Conservation (phyloP, 2,797 vertebrate species). For the Glyptemys insculpta region DNA sequence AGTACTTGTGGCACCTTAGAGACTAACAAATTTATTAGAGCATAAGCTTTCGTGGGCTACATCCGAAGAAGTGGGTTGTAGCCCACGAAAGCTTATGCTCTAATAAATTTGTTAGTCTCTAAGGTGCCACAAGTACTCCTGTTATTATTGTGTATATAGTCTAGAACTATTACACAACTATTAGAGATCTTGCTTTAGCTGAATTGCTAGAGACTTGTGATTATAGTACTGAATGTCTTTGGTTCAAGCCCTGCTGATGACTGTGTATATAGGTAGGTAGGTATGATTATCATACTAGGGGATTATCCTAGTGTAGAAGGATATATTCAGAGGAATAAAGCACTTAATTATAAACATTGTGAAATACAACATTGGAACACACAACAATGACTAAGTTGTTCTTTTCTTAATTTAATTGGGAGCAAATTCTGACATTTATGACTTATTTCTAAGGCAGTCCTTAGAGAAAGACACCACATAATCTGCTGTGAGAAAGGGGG, state of each 20-base stretch:
- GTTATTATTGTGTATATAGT: not conserved
- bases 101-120: no score
- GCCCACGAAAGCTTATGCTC: no score
- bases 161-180: not conserved
- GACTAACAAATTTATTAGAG: no score
- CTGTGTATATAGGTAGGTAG: not conserved
- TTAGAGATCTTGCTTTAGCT: not conserved
- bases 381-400: not conserved
- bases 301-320: not conserved
- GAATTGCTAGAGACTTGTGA: not conserved
- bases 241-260: not conserved
- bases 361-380: not conserved
- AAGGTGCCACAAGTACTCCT: no score
- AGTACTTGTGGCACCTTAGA: no score
- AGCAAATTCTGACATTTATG: not conserved
- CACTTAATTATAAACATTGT: not conserved
- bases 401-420: constrained; percentile 22
- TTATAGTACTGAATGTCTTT: not conserved
- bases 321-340: not conserved
- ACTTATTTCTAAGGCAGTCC: not conserved
- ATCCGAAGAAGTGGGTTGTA: no score
- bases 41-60: no score
- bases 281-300: not conserved
- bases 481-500: not conserved
- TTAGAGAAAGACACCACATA: not conserved